Percentiles rank a stretch among this genome's conserved stretches.
phyloP scores from a whole-genome alignment of 1,140 invertebrate genomes.

The Mya arenaria region DNA sequence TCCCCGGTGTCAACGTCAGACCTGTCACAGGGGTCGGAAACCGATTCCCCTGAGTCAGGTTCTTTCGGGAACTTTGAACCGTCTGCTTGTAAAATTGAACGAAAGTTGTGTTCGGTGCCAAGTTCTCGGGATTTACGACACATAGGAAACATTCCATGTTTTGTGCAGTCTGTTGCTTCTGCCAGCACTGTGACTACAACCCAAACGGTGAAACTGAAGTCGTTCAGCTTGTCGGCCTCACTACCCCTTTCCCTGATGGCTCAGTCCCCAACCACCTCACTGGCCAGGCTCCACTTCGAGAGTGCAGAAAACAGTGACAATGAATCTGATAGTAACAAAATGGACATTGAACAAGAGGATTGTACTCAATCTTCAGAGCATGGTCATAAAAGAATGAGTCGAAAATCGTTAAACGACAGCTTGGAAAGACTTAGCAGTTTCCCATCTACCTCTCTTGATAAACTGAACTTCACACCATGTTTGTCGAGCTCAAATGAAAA shows the following conservation, averaged over 20 bases:
- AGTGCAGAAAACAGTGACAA: slow-evolving; percentile 59
- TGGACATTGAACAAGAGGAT: not conserved
- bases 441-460: slow-evolving; percentile 78
- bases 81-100: slow-evolving; percentile 44
- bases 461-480: slow-evolving; percentile 79
- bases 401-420: slow-evolving; percentile 38
- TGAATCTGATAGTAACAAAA: slow-evolving; percentile 29
- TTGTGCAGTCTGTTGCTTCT: not conserved
- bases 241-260: slow-evolving; percentile 46
- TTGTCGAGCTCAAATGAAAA: slow-evolving; percentile 64
- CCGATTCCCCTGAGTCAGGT: not conserved
- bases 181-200: slow-evolving; percentile 35
- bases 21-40: not conserved
- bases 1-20: slow-evolving; percentile 19
- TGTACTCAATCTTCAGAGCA: not conserved
- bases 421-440: slow-evolving; percentile 59
- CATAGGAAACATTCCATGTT: slow-evolving; percentile 38
- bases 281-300: slow-evolving; percentile 80
- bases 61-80: slow-evolving; percentile 20
- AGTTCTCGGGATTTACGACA: not conserved
- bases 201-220: slow-evolving; percentile 43
- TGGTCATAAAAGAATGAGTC: not conserved
- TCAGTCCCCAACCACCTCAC: slow-evolving; percentile 80
- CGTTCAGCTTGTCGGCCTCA: slow-evolving; percentile 28
- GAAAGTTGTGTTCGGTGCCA: slow-evolving; percentile 22